Conservation (phyloP, 2,888 invertebrate genomes). For the Archips xylosteana region DNA sequence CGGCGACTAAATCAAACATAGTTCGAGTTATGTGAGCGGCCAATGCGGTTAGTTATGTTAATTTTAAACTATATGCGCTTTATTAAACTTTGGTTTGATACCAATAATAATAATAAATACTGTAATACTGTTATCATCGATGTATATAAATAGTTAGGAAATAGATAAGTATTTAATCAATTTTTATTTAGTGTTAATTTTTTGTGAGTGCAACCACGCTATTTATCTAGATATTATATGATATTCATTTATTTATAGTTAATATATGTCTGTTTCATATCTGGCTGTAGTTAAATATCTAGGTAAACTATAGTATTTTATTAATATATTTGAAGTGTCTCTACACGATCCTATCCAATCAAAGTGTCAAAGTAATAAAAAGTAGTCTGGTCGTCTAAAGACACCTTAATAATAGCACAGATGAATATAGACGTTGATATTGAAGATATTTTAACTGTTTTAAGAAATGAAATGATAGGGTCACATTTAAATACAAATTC, state of each 20-base stretch:
- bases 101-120: constrained; percentile 51
- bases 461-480: constrained; percentile 25
- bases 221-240: background rate
- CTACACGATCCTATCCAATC: constrained; percentile 21
- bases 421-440: constrained; percentile 31
- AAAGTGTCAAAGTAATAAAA: background rate
- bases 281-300: constrained; percentile 4
- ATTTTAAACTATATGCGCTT: constrained; percentile 61
- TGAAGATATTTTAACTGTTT: constrained; percentile 35
- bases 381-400: constrained; percentile 10
- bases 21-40: no score
- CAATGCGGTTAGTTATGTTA: constrained; percentile 14
- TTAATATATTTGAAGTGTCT: constrained; percentile 7
- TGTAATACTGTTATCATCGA: constrained; percentile 37
- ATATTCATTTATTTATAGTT: constrained; percentile 42
- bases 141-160: constrained; percentile 16
- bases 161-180: constrained; percentile 19
- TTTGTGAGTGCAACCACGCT: constrained; percentile 12
- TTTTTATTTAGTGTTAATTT: constrained; percentile 18
- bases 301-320: constrained; percentile 24
- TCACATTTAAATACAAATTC: constrained; percentile 28
- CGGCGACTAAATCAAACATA: no score
- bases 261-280: constrained; percentile 49
- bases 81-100: constrained; percentile 63
- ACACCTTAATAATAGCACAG: constrained; percentile 22